Conservation (phyloP, 2,888 invertebrate genomes). For the Tetragnatha montana region DNA sequence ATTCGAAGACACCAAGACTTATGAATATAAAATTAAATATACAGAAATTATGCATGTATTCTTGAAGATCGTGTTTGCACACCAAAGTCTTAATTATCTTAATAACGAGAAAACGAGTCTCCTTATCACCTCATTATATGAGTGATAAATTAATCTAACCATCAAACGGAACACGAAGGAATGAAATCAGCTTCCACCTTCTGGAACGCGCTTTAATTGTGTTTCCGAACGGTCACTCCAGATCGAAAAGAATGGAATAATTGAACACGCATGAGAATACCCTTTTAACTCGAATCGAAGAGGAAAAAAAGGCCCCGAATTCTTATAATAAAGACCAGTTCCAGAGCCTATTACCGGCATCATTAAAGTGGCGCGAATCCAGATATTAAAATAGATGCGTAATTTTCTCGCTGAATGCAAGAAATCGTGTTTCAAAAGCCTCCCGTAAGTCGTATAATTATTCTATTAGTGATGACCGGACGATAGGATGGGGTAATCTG, state of each 20-base stretch:
- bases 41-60: not conserved
- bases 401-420: not conserved
- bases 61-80: not conserved
- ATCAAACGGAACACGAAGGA: not conserved
- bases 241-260: constrained; percentile 11
- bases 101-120: not conserved
- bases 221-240: constrained; percentile 10
- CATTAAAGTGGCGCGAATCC: not conserved
- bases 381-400: constrained; percentile 4
- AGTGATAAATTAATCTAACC: constrained; percentile 5
- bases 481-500: constrained; percentile 9
- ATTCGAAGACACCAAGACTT: not conserved
- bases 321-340: not conserved
- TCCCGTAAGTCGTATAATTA: constrained; percentile 18
- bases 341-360: not conserved
- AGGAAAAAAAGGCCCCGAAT: not conserved
- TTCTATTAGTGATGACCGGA: constrained; percentile 19
- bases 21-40: constrained; percentile 1
- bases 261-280: constrained; percentile 22
- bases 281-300: not conserved
- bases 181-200: not conserved
- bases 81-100: not conserved
- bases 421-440: constrained; percentile 11
- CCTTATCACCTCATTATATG: not conserved
- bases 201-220: not conserved